A percentile compares a stretch with the other conserved stretches of the same genome.
phyloP scores from a whole-genome alignment of 2,888 invertebrate species.

The Synanthedon andrenaeformis region DNA sequence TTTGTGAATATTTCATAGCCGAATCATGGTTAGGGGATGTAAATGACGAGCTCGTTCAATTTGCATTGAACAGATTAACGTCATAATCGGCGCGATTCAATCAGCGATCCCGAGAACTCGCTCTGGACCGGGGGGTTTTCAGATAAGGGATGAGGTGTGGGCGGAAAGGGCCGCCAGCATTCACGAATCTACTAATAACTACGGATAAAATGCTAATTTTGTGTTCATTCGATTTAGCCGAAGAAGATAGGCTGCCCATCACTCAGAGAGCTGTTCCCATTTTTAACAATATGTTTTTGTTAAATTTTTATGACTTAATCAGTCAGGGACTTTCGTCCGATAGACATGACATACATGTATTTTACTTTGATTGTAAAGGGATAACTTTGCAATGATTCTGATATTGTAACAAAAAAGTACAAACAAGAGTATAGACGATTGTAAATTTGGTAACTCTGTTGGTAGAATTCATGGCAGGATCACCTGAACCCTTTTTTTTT shows the following conservation, averaged over 20 bases:
- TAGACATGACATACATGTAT: no score
- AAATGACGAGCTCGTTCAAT: conserved; percentile 66
- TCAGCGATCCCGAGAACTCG: conserved; percentile 55
- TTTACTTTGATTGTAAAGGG: no score
- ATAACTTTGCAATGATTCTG: no score
- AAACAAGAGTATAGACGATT: no score
- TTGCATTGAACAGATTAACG: conserved; percentile 70
- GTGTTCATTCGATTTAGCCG: conserved; percentile 64
- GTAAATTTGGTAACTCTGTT: no score
- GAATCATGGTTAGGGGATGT: conserved; percentile 63
- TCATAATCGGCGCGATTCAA: conserved; percentile 68
- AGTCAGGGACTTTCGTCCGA: no score
- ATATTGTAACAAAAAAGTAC: no score
- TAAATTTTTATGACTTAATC: background rate
- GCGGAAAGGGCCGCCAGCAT: conserved; percentile 21
- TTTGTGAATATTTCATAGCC: conserved; percentile 59
- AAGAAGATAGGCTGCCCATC: conserved; percentile 33
- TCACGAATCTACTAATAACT: conserved; percentile 59
- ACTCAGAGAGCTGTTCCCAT: background rate
- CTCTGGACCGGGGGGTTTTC: conserved; percentile 31
- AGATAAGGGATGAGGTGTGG: conserved; percentile 8
- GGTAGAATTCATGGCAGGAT: no score
- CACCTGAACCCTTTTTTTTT: no score
- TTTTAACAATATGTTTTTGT: background rate
- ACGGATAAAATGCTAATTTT: conserved; percentile 68